phyloP scores from a whole-genome alignment of 92 coral and sea anemone genomes.

The Palythoa grandiflora region DNA sequence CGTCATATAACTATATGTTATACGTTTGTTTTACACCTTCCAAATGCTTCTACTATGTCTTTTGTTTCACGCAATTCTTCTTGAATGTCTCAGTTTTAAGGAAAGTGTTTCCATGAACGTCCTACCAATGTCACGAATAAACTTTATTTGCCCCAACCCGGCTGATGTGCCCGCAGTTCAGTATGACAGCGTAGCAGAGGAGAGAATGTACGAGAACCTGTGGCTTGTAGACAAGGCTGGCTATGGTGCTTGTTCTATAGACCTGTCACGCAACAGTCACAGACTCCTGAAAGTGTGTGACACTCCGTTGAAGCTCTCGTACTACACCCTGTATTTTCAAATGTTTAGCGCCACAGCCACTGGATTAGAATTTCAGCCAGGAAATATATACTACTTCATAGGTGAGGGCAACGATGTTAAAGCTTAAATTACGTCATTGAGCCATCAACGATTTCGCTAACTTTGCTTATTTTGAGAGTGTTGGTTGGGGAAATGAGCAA shows the following conservation, averaged over 20 bases:
- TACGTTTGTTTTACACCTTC: background rate
- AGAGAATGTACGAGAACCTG: conserved; percentile 74
- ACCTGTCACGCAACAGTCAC: conserved; percentile 44
- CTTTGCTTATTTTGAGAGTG: no score
- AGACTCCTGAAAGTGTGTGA: conserved; percentile 65
- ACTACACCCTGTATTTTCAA: conserved; percentile 69
- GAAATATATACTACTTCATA: conserved; percentile 73
- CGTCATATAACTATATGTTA: background rate
- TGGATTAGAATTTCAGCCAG: conserved; percentile 82
- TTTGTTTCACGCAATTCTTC: background rate
- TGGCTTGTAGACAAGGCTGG: conserved; percentile 81
- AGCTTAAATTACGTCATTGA: no score
- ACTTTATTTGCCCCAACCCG: conserved; percentile 83
- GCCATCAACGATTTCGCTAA: no score
- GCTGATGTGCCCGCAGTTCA: conserved; percentile 72
- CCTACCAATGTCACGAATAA: conserved; percentile 57
- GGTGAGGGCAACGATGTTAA: background rate
- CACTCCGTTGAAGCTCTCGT: conserved; percentile 62
- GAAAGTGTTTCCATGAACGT: conserved; percentile 39
- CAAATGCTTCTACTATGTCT: background rate
- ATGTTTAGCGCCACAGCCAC: conserved; percentile 73
- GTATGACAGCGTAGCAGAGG: conserved; percentile 59
- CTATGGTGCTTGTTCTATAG: conserved; percentile 72
- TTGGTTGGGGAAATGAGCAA: no score
- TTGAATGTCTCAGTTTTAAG: conserved; percentile 37